phyloP scores from a whole-genome alignment of 2,113 vertebrate species.

The Rallus limicola region DNA sequence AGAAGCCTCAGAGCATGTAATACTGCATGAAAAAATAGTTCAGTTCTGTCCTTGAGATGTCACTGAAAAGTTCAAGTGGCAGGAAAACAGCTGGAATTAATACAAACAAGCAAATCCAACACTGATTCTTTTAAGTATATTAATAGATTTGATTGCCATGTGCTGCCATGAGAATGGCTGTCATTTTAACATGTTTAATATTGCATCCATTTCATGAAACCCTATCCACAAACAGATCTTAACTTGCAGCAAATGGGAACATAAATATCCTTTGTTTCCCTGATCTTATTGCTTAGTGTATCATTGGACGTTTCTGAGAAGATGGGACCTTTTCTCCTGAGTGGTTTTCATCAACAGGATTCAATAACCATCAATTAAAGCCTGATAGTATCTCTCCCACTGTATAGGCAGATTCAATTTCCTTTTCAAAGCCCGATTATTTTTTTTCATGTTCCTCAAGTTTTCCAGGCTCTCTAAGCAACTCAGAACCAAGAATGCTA shows the following conservation, averaged over 20 bases:
- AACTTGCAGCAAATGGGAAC: not conserved
- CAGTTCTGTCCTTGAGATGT: not conserved
- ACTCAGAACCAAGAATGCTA: not conserved
- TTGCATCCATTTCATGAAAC: not conserved
- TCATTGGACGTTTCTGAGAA: not conserved
- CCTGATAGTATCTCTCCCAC: not conserved
- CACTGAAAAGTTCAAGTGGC: not conserved
- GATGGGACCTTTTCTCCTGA: not conserved
- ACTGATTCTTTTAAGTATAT: not conserved
- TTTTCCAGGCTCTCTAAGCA: not conserved
- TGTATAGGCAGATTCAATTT: not conserved
- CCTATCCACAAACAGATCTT: not conserved
- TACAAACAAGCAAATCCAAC: not conserved
- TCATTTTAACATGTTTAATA: not conserved
- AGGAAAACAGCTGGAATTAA: not conserved
- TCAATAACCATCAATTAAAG: not conserved
- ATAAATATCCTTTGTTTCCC: not conserved
- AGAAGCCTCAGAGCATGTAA: not conserved
- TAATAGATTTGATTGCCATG: not conserved
- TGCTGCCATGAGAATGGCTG: not conserved
- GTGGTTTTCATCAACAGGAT: not conserved
- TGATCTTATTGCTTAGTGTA: not conserved
- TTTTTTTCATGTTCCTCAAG: not conserved
- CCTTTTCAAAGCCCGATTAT: not conserved
- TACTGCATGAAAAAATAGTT: not conserved